Evolutionary conservation across 2,888 invertebrate genomes (phyloP).

Genomic region (Agonopterix heracliana): DNA sequence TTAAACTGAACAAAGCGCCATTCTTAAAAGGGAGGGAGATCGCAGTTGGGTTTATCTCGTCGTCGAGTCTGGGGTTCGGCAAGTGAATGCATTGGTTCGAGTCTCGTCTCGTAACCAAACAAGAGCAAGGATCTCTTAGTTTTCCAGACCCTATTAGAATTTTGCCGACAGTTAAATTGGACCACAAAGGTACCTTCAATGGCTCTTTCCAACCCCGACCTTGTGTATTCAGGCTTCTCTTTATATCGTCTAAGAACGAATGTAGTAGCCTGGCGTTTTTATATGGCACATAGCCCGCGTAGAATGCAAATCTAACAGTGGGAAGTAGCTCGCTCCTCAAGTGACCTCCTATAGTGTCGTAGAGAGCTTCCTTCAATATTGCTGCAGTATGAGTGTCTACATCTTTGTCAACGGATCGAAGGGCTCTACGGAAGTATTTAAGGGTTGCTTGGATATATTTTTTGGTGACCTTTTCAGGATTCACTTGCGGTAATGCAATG

Average conservation of each 20-base stretch:
- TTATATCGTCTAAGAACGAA: constrained; percentile 43
- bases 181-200: constrained; percentile 34
- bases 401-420: constrained; percentile 27
- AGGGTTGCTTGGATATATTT: constrained; percentile 43
- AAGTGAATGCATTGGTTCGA: constrained; percentile 52
- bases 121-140: constrained; percentile 44
- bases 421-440: constrained; percentile 40
- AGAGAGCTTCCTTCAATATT: constrained; percentile 46
- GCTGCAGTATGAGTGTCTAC: constrained; percentile 24
- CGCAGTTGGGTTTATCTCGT: constrained; percentile 40
- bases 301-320: constrained; percentile 54
- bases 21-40: constrained; percentile 54
- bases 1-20: constrained; percentile 46
- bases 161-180: constrained; percentile 57
- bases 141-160: constrained; percentile 44
- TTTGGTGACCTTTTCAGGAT: constrained; percentile 43
- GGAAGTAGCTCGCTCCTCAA: constrained; percentile 55
- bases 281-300: constrained; percentile 60
- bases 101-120: constrained; percentile 48
- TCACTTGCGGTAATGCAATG: constrained; percentile 34
- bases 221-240: constrained; percentile 48
- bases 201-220: constrained; percentile 57
- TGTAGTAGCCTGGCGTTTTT: constrained; percentile 43
- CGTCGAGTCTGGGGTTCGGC: constrained; percentile 51
- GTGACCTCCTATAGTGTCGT: constrained; percentile 59